Evolutionary conservation across 2,888 invertebrate genomes (phyloP), one percentile per base, ranked within the genome.

Genomic region (Spicauda simplicius): DNA sequence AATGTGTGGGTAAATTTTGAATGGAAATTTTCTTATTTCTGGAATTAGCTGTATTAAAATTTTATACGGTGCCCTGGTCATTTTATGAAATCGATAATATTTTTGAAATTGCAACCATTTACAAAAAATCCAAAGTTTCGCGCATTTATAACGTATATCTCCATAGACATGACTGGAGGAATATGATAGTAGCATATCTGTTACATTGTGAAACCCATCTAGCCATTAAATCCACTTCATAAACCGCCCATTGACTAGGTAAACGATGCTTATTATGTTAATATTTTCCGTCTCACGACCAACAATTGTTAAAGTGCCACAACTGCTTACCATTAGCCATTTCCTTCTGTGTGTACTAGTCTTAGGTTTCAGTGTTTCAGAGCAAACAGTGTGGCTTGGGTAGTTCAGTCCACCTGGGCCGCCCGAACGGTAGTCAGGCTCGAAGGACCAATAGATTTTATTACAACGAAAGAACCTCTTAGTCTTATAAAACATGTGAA

Each of bases 291-390:
- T 66, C 65, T 65, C 65, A 66, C 54, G 65, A 54, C 65, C 33
- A 59, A 55, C 65, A 66, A 66, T 66, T 66, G 65, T 66, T 66
- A 54, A 66, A 66, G 65, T 66, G 59, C 64, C 19, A 19, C 52
- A 61, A 53, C 37, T 7, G 56, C 65, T 48, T 66, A 55, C 59
- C 45, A 65, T 48, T 66, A 50, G 55, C 54, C 12, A 55, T 54
- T 48, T 66, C 66, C 66, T 66, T 19, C 55, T 55, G 75, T 80
- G 79, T 77, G 76, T 30, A 69, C 76, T 71, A 71, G 74, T 57
- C 77, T 78, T 76, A 72, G 69, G 77, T 80, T 82, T 81, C 82
- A 82, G 80, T 68, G 70, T 76, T 80, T 82, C 80, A 80, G 79
- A 60, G 66, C 63, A 64, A 73, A 64, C 64, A 71, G 62, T 71